These are phyloP conservation scores for Seira sanloemensis DNA, from an alignment of 2,888 invertebrate species.

Conservation along the genomic window DNA sequence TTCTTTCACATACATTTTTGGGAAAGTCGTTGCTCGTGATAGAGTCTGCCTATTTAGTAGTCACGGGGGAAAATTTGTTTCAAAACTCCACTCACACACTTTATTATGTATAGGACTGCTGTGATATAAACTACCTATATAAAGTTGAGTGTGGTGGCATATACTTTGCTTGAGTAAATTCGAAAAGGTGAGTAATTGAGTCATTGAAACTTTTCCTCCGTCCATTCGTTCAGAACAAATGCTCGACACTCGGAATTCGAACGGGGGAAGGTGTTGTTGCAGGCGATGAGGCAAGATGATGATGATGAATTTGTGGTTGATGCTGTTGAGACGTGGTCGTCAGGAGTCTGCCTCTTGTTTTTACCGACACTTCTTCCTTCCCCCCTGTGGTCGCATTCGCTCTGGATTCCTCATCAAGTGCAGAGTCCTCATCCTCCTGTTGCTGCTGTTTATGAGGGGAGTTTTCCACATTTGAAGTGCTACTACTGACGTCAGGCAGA, in stretches of 20 bases:
- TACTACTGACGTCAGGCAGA: conserved; percentile 23
- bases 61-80: too few relatives aligned
- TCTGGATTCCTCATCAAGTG: neutral
- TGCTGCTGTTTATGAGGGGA: neutral
- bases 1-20: too few relatives aligned
- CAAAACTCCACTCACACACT: too few relatives aligned
- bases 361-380: neutral
- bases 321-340: conserved; percentile 12
- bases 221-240: conserved; percentile 38
- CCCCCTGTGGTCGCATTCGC: neutral
- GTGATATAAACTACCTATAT: too few relatives aligned
- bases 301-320: conserved; percentile 60
- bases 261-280: conserved; percentile 48
- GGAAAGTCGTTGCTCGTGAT: too few relatives aligned
- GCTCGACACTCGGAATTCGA: conserved; percentile 49
- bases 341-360: neutral
- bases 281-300: conserved; percentile 42
- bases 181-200: conserved; percentile 23
- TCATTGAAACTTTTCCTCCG: conserved; percentile 32
- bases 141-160: too few relatives aligned
- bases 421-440: conserved; percentile 19
- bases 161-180: neutral
- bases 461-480: conserved; percentile 12
- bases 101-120: too few relatives aligned
- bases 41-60: too few relatives aligned